Conservation (phyloP, 92 coral and sea anemone genomes). For the Porites evermanni region DNA sequence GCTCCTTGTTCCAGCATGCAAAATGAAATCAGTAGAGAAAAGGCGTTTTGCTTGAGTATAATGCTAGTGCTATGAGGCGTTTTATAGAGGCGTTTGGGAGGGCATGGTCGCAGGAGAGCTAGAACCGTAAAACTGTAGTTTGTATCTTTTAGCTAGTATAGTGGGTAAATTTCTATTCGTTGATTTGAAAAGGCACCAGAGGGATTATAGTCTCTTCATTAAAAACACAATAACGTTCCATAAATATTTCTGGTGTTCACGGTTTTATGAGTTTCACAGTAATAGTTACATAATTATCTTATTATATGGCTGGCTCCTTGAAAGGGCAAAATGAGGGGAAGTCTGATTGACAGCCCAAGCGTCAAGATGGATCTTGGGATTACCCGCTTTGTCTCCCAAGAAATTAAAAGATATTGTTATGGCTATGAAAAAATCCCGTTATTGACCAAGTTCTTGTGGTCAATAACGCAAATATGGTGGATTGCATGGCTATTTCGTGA, state of each 20-base stretch:
- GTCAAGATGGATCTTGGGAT: too few relatives aligned
- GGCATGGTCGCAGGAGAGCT: not conserved
- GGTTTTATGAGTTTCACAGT: too few relatives aligned
- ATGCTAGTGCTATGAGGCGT: not conserved
- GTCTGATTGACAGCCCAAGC: too few relatives aligned
- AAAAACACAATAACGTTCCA: not conserved
- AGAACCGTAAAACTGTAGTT: not conserved
- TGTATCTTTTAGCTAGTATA: not conserved
- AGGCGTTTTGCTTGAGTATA: not conserved
- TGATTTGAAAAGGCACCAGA: not conserved
- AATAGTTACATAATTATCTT: not conserved
- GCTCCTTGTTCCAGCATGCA: conserved; percentile 20
- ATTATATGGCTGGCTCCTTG: too few relatives aligned
- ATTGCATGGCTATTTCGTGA: not conserved
- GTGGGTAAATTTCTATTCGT: too few relatives aligned
- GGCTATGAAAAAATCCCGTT: too few relatives aligned
- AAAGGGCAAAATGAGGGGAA: too few relatives aligned
- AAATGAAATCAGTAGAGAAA: not conserved
- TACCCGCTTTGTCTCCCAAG: too few relatives aligned
- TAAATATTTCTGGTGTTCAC: too few relatives aligned
- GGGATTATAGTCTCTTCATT: not conserved
- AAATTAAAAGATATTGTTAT: too few relatives aligned
- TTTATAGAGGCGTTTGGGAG: not conserved
- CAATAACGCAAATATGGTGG: too few relatives aligned
- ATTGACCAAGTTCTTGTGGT: too few relatives aligned